Evolutionary conservation across 1,140 invertebrate species (phyloP).

Genomic region (Drosophila hydei): DNA sequence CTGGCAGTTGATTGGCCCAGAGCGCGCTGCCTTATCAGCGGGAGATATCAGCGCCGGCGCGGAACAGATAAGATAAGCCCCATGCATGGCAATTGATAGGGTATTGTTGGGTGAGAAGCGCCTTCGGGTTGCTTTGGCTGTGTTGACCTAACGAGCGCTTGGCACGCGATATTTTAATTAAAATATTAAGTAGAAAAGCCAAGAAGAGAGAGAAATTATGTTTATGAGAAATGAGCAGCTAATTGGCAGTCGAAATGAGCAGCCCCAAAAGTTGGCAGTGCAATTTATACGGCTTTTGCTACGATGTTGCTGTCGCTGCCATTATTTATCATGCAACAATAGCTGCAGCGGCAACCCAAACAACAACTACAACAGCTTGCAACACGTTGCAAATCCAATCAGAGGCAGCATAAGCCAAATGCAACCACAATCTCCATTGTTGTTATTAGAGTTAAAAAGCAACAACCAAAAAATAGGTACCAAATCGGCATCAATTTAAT

Average conservation of each 20-base stretch:
- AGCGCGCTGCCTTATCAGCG: constrained; percentile 46
- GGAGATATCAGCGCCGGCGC: constrained; percentile 51
- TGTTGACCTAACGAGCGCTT: constrained; percentile 17
- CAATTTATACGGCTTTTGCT: constrained; percentile 25
- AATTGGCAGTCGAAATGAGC: constrained; percentile 47
- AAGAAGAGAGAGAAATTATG: constrained; percentile 3
- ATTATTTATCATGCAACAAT: constrained; percentile 56
- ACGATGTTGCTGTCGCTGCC: constrained; percentile 16
- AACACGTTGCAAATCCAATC: constrained; percentile 68
- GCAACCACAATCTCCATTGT: constrained; percentile 59
- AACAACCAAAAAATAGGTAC: constrained; percentile 34
- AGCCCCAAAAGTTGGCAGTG: constrained; percentile 21
- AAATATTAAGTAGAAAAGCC: constrained; percentile 53
- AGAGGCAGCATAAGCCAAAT: constrained; percentile 46
- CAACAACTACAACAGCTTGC: constrained; percentile 30
- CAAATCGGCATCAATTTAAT: constrained; percentile 80
- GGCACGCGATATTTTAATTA: constrained; percentile 74
- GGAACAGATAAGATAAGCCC: constrained; percentile 65
- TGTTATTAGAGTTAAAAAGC: constrained; percentile 20
- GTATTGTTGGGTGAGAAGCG: neutral
- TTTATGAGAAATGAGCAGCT: constrained; percentile 14
- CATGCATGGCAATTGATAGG: constrained; percentile 11
- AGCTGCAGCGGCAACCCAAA: no score
- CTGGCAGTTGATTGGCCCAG: constrained; percentile 56
- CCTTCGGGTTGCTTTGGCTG: neutral